A percentile compares a stretch with the other conserved stretches of the same genome.
Conservation (phyloP, 2,888 invertebrate species). For the Scaptomyza cyrtandrae region DNA sequence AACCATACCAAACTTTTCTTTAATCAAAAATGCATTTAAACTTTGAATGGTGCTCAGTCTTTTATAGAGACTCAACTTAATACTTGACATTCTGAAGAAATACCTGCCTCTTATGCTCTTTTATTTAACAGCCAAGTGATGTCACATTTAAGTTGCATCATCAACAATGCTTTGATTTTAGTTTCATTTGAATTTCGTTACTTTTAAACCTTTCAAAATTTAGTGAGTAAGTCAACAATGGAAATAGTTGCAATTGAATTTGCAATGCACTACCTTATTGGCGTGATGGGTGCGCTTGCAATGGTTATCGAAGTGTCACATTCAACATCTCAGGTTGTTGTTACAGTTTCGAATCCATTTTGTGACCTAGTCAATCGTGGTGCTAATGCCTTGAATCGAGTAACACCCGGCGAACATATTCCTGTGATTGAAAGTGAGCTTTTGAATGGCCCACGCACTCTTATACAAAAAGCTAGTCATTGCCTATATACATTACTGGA, state of each 20-base stretch:
- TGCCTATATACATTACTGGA: conserved; percentile 1
- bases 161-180: conserved; percentile 1
- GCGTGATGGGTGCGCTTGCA: conserved; percentile 1
- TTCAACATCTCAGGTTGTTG: conserved; percentile 9
- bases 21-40: too few relatives aligned
- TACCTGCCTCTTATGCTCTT: too few relatives aligned
- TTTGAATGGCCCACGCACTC: not conserved
- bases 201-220: too few relatives aligned
- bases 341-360: not conserved
- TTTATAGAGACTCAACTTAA: too few relatives aligned
- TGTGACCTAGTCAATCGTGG: not conserved
- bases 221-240: too few relatives aligned
- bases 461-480: not conserved
- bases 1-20: too few relatives aligned
- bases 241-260: not conserved
- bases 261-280: not conserved
- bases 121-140: too few relatives aligned
- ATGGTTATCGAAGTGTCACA: conserved; percentile 1
- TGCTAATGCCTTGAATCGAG: not conserved
- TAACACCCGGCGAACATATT: not conserved
- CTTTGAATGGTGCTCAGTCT: too few relatives aligned
- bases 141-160: not conserved
- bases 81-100: too few relatives aligned
- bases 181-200: not conserved
- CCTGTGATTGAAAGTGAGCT: not conserved